Percentiles rank a stretch among this genome's conserved stretches.
phyloP scores from a whole-genome alignment of 2,113 vertebrate species.

The Chlorodrepanis virens region DNA sequence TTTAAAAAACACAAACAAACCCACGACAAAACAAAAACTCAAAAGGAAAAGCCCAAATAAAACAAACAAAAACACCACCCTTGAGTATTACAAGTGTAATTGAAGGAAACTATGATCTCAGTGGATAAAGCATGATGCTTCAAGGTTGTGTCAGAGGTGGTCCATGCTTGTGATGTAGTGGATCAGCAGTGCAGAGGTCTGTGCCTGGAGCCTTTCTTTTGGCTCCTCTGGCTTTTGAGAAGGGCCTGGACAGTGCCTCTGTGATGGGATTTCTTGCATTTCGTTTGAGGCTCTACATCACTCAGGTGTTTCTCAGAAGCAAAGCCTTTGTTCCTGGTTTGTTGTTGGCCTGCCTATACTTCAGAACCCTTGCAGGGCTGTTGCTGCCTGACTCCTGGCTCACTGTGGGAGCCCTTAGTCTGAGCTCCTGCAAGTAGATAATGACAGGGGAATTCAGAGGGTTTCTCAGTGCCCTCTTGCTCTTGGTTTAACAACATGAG shows the following conservation, averaged over 20 bases:
- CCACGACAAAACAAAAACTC: not conserved
- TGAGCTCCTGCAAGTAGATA: not conserved
- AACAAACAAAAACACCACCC: rapidly evolving
- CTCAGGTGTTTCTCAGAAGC: not conserved
- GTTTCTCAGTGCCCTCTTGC: not conserved
- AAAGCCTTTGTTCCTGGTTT: not conserved
- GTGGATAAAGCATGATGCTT: not conserved
- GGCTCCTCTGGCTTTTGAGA: not conserved
- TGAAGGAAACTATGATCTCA: not conserved
- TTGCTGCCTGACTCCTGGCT: not conserved
- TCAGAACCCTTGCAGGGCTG: not conserved
- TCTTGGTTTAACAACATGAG: not conserved
- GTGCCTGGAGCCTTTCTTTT: not conserved
- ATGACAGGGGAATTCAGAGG: too few relatives aligned
- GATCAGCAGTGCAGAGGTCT: not conserved
- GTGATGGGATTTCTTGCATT: not conserved
- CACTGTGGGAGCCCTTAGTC: not conserved
- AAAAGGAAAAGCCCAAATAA: not conserved
- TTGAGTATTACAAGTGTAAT: not conserved
- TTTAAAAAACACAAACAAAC: rapidly evolving
- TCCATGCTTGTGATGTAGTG: not conserved
- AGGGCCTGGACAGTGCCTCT: not conserved
- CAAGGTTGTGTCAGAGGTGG: not conserved
- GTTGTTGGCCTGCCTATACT: not conserved
- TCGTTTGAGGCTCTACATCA: not conserved